phyloP scores from a whole-genome alignment of 2,888 invertebrate genomes.

The Cetonia aurata region DNA sequence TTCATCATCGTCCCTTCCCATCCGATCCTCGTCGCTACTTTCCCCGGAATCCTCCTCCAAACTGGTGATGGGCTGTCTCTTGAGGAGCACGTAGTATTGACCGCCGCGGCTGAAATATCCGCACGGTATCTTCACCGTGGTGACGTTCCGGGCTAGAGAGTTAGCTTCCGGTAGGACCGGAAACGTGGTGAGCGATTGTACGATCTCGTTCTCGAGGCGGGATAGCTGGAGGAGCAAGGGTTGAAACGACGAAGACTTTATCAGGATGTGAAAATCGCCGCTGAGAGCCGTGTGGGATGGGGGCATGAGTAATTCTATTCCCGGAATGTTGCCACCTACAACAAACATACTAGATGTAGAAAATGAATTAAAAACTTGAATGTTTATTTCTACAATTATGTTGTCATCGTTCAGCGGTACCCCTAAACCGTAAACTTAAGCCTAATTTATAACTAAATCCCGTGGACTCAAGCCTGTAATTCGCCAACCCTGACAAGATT shows the following conservation, averaged over 20 bases:
- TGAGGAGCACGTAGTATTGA: conserved; percentile 71
- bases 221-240: conserved; percentile 65
- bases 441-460: conserved; percentile 2
- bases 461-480: not conserved
- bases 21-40: conserved; percentile 49
- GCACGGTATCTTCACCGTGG: conserved; percentile 70
- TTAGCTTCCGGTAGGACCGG: conserved; percentile 64
- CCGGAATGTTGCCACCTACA: conserved; percentile 61
- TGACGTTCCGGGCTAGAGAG: conserved; percentile 61
- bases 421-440: not conserved
- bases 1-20: conserved; percentile 49
- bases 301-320: conserved; percentile 69
- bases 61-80: conserved; percentile 58
- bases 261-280: conserved; percentile 82
- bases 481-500: too few species aligned
- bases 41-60: conserved; percentile 47
- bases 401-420: not conserved
- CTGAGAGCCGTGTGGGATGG: conserved; percentile 82
- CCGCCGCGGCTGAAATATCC: conserved; percentile 82
- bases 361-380: not conserved
- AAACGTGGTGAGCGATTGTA: conserved; percentile 62
- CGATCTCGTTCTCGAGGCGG: conserved; percentile 64
- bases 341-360: not conserved
- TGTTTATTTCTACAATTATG: not conserved
- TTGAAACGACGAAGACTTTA: conserved; percentile 67